Evolutionary conservation across 2,113 vertebrate genomes (phyloP).

Genomic region (Leptodactylus fuscus): DNA sequence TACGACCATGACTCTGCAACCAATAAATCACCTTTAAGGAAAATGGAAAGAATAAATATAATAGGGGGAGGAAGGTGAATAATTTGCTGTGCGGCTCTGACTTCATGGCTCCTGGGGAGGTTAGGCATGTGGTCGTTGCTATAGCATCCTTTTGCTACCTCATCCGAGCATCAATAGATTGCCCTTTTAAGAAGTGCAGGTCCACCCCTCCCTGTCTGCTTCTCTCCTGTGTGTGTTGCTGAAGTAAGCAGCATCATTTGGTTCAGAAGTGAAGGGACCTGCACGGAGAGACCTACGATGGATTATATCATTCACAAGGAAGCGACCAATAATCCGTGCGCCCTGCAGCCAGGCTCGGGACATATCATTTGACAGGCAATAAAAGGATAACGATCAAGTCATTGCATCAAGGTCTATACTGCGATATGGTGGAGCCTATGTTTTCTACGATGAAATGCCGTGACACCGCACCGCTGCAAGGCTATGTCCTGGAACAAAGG

Average conservation of each 20-base stretch:
- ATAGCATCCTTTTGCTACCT: conserved; percentile 52
- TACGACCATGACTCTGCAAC: no score
- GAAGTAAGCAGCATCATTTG: conserved; percentile 49
- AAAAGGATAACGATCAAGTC: not conserved
- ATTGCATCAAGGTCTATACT: not conserved
- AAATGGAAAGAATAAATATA: no score
- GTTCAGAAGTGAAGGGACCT: conserved; percentile 34
- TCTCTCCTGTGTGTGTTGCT: conserved; percentile 40
- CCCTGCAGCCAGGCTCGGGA: not conserved
- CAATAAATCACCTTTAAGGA: no score
- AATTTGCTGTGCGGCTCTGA: not conserved
- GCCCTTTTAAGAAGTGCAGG: conserved; percentile 53
- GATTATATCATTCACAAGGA: conserved; percentile 14
- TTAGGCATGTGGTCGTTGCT: conserved; percentile 32
- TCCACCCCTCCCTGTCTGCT: conserved; percentile 40
- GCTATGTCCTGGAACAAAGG: conserved; percentile 24
- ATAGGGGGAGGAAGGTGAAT: no score
- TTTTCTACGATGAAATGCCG: not conserved
- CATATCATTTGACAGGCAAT: conserved; percentile 11
- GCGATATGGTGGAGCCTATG: not conserved
- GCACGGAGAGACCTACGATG: conserved; percentile 4
- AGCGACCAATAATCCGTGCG: not conserved
- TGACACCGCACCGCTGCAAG: not conserved
- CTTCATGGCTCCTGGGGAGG: conserved; percentile 8
- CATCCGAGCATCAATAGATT: conserved; percentile 39